Percentiles rank a stretch among this genome's conserved stretches.
Conservation (phyloP, 2,797 vertebrate species). For the Pipistrellus pipistrellus region DNA sequence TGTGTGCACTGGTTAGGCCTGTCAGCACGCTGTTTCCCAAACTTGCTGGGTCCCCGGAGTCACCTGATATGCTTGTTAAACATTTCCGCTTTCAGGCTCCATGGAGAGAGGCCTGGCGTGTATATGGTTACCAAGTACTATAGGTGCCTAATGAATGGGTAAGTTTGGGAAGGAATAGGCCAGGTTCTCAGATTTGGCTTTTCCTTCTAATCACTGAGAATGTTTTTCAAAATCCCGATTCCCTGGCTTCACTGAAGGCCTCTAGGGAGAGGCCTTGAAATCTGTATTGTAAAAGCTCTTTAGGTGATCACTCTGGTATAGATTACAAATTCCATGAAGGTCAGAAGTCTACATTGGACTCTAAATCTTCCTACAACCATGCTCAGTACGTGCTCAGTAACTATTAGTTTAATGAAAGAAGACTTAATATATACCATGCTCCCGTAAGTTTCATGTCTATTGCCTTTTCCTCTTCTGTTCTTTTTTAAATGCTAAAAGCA, state of each 20-base stretch:
- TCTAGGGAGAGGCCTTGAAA: not conserved
- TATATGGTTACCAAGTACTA: not conserved
- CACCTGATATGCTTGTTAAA: not conserved
- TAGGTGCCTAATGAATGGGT: not conserved
- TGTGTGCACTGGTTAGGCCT: not conserved
- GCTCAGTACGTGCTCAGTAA: not conserved
- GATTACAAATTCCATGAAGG: not conserved
- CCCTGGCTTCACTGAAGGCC: not conserved
- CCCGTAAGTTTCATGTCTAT: not conserved
- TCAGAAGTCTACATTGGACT: not conserved
- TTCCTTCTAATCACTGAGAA: not conserved
- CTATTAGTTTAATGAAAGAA: slow-evolving; percentile 28
- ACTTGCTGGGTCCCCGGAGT: not conserved
- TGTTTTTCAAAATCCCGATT: not conserved
- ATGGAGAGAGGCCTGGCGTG: not conserved
- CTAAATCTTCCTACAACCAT: not conserved
- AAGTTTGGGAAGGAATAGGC: not conserved
- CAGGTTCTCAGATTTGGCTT: slow-evolving; percentile 24
- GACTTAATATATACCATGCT: not conserved
- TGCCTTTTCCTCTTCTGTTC: slow-evolving; percentile 14
- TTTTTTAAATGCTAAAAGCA: not conserved
- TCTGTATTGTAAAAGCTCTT: not conserved
- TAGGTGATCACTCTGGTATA: not conserved
- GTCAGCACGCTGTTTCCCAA: not conserved
- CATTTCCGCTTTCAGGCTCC: not conserved